Evolutionary conservation across 2,888 invertebrate genomes (phyloP).

Genomic region (Sisyra nigra): DNA sequence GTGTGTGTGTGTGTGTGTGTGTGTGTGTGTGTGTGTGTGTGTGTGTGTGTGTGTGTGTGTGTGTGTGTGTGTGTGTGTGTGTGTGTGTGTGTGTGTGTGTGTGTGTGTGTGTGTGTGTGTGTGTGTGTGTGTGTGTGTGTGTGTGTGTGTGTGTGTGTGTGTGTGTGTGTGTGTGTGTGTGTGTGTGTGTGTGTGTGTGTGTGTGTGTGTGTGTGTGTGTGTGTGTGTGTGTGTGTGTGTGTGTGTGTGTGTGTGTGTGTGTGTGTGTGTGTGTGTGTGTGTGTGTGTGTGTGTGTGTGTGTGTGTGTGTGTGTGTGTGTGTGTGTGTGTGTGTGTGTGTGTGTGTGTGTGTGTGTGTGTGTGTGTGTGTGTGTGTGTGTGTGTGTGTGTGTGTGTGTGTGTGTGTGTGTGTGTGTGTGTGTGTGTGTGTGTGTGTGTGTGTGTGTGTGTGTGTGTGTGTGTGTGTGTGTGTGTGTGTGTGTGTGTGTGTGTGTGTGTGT

Average conservation of each 20-base stretch:
- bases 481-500: conserved; percentile 1
- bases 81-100: too few relatives aligned
- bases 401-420: conserved; percentile 1
- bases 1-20: too few relatives aligned
- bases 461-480: conserved; percentile 1
- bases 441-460: conserved; percentile 1
- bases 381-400: conserved; percentile 1
- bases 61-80: too few relatives aligned
- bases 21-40: too few relatives aligned
- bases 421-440: conserved; percentile 1
- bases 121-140: too few relatives aligned
- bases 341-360: conserved; percentile 1
- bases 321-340: conserved; percentile 1
- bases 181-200: too few relatives aligned
- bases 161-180: too few relatives aligned
- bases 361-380: conserved; percentile 1
- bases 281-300: conserved; percentile 1
- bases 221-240: too few relatives aligned
- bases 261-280: conserved; percentile 1
- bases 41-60: too few relatives aligned
- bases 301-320: conserved; percentile 1
- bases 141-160: too few relatives aligned
- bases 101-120: too few relatives aligned
- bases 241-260: background rate
- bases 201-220: too few relatives aligned